Conservation (phyloP, 2,888 invertebrate species). For the Tinea semifulvella region DNA sequence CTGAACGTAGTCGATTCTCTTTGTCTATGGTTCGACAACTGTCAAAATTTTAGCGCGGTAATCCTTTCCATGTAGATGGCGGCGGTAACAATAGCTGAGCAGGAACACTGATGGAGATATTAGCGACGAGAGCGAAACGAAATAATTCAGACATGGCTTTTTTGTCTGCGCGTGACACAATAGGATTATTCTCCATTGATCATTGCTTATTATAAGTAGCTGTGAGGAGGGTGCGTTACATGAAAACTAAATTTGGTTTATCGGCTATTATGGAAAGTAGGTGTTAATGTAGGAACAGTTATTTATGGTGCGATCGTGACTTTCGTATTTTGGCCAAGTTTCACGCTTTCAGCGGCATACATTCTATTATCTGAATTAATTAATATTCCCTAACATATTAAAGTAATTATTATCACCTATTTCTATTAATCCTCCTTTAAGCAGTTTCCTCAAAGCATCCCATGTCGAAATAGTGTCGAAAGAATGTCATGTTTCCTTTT, state of each 20-base stretch:
- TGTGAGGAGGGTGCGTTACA: slow-evolving; percentile 57
- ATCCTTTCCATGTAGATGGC: slow-evolving; percentile 44
- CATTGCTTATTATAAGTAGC: slow-evolving; percentile 65
- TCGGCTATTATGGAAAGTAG: slow-evolving; percentile 67
- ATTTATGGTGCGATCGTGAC: slow-evolving; percentile 61
- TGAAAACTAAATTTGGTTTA: slow-evolving; percentile 68
- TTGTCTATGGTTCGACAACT: slow-evolving; percentile 53
- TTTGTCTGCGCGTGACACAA: slow-evolving; percentile 58
- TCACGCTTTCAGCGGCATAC: slow-evolving; percentile 26
- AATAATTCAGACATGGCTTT: slow-evolving; percentile 63
- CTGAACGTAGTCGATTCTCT: slow-evolving; percentile 44
- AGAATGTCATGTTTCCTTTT: too few relatives aligned
- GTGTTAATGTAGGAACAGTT: slow-evolving; percentile 59
- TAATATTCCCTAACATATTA: background rate
- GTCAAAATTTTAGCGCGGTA: slow-evolving; percentile 51
- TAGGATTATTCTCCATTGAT: slow-evolving; percentile 66
- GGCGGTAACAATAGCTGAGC: slow-evolving; percentile 38
- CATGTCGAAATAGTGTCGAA: too few relatives aligned
- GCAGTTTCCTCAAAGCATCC: too few relatives aligned
- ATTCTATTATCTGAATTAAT: slow-evolving; percentile 7
- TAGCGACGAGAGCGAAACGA: slow-evolving; percentile 57
- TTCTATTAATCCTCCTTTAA: too few relatives aligned
- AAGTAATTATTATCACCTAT: too few relatives aligned
- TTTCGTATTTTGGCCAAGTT: slow-evolving; percentile 41
- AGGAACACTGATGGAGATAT: slow-evolving; percentile 58